Percentiles rank a stretch among this genome's conserved stretches.
Evolutionary conservation across 2,113 vertebrate species (phyloP).

Genomic region (Poicephalus meyeri): DNA sequence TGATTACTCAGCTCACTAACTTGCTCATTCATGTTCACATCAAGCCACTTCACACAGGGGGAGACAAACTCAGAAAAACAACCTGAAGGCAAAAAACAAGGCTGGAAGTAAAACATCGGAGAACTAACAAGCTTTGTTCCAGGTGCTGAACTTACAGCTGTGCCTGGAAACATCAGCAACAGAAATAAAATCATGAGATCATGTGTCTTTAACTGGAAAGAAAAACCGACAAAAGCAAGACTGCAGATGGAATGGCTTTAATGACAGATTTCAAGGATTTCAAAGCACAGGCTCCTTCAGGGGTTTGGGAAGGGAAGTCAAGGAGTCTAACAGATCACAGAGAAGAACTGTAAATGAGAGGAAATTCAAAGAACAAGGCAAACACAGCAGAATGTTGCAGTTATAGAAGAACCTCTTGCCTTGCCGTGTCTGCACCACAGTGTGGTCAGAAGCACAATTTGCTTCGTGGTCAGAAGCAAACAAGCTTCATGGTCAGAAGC

Average conservation of each 20-base stretch:
- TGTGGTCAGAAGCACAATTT: not conserved
- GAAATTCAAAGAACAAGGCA: not conserved
- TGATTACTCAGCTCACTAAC: not conserved
- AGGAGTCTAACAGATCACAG: not conserved
- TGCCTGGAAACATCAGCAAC: not conserved
- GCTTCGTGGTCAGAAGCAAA: not conserved
- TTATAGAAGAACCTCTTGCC: not conserved
- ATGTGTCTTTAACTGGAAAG: not conserved
- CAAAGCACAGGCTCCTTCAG: not conserved
- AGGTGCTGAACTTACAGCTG: not conserved
- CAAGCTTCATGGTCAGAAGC: not conserved
- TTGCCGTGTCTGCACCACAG: not conserved
- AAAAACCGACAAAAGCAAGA: not conserved
- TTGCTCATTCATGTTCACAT: not conserved
- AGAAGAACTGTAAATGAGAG: not conserved
- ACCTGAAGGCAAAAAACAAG: conserved; percentile 13
- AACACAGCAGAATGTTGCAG: not conserved
- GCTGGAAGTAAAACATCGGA: not conserved
- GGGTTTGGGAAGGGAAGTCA: not conserved
- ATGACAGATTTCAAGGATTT: not conserved
- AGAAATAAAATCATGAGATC: not conserved
- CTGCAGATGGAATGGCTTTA: not conserved
- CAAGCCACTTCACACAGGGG: not conserved
- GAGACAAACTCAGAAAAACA: not conserved
- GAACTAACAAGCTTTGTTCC: conserved; percentile 1